A percentile compares a stretch with the other conserved stretches of the same genome.
phyloP scores from a whole-genome alignment of 2,113 vertebrate genomes.

The Xenopus tropicalis region DNA sequence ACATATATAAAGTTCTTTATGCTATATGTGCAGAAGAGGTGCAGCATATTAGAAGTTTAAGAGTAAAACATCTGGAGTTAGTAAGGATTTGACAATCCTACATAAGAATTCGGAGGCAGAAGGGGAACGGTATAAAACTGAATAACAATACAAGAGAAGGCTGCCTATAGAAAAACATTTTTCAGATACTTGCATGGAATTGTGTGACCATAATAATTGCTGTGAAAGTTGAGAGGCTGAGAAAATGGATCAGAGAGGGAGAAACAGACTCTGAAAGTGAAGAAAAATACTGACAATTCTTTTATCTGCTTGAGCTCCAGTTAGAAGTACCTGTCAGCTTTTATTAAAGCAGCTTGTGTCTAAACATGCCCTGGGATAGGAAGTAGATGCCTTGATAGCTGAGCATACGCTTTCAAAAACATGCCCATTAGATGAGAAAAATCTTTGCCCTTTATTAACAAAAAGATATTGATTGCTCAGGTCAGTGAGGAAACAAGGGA shows the following conservation, averaged over 20 bases:
- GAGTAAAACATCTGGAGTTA: conserved; percentile 12
- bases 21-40: too few relatives aligned
- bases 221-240: conserved; percentile 31
- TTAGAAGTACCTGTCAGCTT: conserved; percentile 13
- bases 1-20: too few relatives aligned
- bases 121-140: conserved; percentile 4
- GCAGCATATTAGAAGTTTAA: neutral
- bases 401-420: neutral
- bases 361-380: conserved; percentile 10
- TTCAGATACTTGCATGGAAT: conserved; percentile 22
- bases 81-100: neutral
- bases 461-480: too few relatives aligned
- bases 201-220: conserved; percentile 27
- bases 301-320: conserved; percentile 13
- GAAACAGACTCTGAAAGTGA: conserved; percentile 1
- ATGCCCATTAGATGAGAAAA: too few relatives aligned
- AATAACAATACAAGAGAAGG: conserved; percentile 18
- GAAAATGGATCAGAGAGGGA: conserved; percentile 9
- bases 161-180: conserved; percentile 19
- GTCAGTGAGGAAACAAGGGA: too few relatives aligned
- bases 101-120: neutral
- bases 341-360: conserved; percentile 1
- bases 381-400: neutral
- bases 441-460: too few relatives aligned
- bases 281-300: conserved; percentile 24